Conservation (phyloP, 2,113 vertebrate species). For the Entomyzon cyanotis region DNA sequence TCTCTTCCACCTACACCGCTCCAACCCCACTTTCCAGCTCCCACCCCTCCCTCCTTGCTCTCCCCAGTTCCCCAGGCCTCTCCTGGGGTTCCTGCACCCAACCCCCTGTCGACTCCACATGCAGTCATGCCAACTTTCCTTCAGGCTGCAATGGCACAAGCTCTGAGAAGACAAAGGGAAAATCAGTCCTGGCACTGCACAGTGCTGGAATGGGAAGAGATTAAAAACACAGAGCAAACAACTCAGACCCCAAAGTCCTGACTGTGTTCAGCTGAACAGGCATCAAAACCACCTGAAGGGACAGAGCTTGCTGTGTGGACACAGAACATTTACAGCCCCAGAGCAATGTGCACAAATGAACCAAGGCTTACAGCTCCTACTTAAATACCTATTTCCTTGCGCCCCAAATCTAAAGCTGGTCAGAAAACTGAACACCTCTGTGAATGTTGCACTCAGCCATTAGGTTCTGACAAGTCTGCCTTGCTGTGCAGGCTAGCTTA, state of each 20-base stretch:
- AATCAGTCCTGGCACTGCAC: not conserved
- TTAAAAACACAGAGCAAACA: not conserved
- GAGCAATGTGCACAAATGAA: rapidly evolving
- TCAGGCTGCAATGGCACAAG: not conserved
- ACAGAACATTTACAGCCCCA: not conserved
- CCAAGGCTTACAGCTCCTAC: not conserved
- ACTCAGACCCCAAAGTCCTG: not conserved
- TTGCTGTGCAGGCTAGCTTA: not conserved
- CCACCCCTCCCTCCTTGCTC: not conserved
- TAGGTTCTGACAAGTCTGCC: not conserved
- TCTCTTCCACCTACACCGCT: not conserved
- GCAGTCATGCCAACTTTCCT: not conserved
- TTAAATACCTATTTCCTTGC: not conserved
- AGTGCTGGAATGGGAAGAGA: not conserved
- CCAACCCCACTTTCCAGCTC: rapidly evolving
- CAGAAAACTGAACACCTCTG: not conserved
- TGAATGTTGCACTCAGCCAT: not conserved
- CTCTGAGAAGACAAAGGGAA: not conserved
- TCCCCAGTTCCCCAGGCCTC: not conserved
- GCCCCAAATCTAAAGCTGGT: not conserved
- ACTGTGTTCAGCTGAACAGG: not conserved
- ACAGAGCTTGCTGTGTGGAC: not conserved
- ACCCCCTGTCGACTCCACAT: rapidly evolving
- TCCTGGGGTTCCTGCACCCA: not conserved
- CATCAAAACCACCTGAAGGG: not conserved